Evolutionary conservation across 2,888 invertebrate genomes (phyloP).

Genomic region (Aelia acuminata): DNA sequence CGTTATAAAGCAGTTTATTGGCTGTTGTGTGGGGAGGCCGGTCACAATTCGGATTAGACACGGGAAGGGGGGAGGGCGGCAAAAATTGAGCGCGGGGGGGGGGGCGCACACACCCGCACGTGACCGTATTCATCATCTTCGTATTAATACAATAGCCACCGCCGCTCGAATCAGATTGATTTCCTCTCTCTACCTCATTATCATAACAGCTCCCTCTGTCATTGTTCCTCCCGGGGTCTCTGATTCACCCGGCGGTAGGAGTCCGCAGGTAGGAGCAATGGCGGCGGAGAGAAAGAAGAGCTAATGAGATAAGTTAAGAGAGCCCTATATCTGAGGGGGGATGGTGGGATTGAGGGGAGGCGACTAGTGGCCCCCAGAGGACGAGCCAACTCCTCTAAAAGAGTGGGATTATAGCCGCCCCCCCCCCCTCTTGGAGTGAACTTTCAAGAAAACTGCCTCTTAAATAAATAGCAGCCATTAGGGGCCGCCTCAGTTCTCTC

Average conservation of each 20-base stretch:
- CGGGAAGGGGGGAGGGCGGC: conserved; percentile 41
- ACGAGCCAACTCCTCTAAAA: conserved; percentile 64
- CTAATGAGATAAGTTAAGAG: conserved; percentile 59
- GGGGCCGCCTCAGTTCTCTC: conserved; percentile 60
- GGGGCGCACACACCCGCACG: conserved; percentile 38
- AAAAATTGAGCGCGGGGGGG: conserved; percentile 2
- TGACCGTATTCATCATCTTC: conserved; percentile 48
- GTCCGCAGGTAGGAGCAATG: not conserved
- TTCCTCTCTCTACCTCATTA: conserved; percentile 41
- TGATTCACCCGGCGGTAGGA: not conserved
- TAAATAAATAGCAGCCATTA: conserved; percentile 67
- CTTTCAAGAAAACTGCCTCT: conserved; percentile 66
- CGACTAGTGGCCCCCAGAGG: conserved; percentile 42
- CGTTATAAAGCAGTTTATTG: conserved; percentile 59
- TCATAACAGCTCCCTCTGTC: conserved; percentile 37
- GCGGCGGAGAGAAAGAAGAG: conserved; percentile 2
- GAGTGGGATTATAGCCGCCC: conserved; percentile 64
- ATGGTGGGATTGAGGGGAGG: not conserved
- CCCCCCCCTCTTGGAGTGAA: not conserved
- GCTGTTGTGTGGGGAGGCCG: conserved; percentile 38
- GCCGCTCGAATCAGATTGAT: conserved; percentile 35
- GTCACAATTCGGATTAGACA: conserved; percentile 54
- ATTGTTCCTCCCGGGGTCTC: too few species aligned
- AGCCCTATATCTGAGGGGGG: conserved; percentile 22
- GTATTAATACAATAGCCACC: conserved; percentile 53